Evolutionary conservation across 2,888 invertebrate species (phyloP), one percentile per base, ranked within the genome.

Genomic region (Pollenia labialis): DNA sequence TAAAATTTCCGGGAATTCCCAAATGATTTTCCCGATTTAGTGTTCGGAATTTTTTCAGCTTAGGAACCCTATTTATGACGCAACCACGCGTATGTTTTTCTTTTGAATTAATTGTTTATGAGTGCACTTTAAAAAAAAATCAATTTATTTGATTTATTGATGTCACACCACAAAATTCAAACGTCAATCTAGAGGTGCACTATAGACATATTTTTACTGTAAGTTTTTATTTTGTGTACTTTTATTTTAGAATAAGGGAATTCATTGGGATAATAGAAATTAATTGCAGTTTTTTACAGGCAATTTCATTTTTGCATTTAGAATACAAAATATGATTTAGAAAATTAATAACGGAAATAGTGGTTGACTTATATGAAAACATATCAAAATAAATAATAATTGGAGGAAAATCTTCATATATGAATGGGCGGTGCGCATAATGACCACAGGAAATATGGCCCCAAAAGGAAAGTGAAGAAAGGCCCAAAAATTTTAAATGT

Each of bases 141-240:
- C 56, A 71, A 83, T 83, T 83, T 48, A 77, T 83, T 76, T 77
- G 71, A 77, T 77, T 83, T 58, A 81, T 75, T 58, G 81, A 81
- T 81, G 42, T 54, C 64, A 81, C 80, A 56, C 79, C 50, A 68
- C 46, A 56, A 58, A 60, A 56, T 42, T 58, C 2, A 48, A 74
- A 74, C 74, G 60, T 74, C 74, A 48, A 48, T 69, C 50, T 40
- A 16, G 16, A 4, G 0, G 50, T 14, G 11, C 7, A 23, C 23
- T 6, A 11, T 1, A 23, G 4, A 11, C 4, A 14, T 32, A 58
- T 32, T 32, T 32, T 32, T 32, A 32, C 8, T 12, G 32, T n/a
- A n/a, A 68, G n/a, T 44, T 32, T 32, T 32, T 32, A 58, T 14
- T 9, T 60, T 8, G 16, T 44, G 11, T 48, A 62, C 42, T 40